These are phyloP conservation scores for Schizotus pectinicornis DNA, from an alignment of 2,888 invertebrate species.

Conservation along the genomic window DNA sequence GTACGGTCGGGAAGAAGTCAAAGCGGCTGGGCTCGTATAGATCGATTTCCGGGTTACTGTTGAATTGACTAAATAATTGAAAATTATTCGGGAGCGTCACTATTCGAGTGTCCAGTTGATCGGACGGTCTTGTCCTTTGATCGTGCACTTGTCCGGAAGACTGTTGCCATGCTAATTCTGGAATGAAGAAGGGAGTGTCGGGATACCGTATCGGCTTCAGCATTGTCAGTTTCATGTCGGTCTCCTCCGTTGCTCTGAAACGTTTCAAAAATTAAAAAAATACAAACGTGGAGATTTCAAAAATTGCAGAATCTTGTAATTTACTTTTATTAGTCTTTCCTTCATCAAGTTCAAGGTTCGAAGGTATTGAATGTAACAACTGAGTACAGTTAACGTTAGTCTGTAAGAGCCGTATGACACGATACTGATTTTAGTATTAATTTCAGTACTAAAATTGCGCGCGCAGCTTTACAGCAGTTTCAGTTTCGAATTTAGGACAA, in stretches of 20 bases:
- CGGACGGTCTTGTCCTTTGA: neutral
- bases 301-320: too few relatives aligned
- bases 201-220: conserved; percentile 5
- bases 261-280: too few relatives aligned
- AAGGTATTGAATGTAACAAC: too few relatives aligned
- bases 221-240: conserved; percentile 12
- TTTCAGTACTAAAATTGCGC: too few relatives aligned
- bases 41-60: neutral
- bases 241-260: conserved; percentile 20
- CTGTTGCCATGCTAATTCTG: neutral
- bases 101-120: neutral
- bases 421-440: too few relatives aligned
- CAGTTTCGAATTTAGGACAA: too few relatives aligned
- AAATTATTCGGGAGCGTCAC: neutral
- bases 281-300: too few relatives aligned
- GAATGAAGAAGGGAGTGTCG: neutral
- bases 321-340: too few relatives aligned
- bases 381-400: too few relatives aligned
- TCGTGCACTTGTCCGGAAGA: neutral
- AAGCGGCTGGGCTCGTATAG: neutral
- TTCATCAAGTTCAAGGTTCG: too few relatives aligned
- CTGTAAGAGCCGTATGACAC: too few relatives aligned
- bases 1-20: neutral
- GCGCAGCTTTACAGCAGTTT: too few relatives aligned
- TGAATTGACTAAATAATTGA: neutral